Evolutionary conservation across 2,888 invertebrate genomes (phyloP), one percentile per base, ranked within the genome.

Genomic region (Tachina fera): DNA sequence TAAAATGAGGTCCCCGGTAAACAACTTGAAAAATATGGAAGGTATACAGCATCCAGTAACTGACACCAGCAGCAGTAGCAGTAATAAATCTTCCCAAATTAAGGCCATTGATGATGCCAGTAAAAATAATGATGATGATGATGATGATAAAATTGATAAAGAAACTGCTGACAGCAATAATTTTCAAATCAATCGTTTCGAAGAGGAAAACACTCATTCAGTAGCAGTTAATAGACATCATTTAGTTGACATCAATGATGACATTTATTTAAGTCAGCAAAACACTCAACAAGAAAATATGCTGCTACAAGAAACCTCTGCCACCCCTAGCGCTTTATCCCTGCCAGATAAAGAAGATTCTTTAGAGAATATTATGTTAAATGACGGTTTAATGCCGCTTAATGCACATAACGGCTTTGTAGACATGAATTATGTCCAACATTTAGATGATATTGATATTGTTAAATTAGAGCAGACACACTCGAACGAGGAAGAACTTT

Each of bases 371-470:
- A 80, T 91, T 45, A 92, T 92, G 92, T 89, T 92, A 88, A 92
- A 88, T 89, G 92, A 92, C 88, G 92, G 89, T 76, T 84, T 90
- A 77, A 84, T 89, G 81, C 87, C 89, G 39, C 70, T 87, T 39
- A 84, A 78, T 43, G 80, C 84, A n/a, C 87, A 87, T 60, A 84
- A 88, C 87, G 87, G 83, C 81, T 83, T 72, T 75, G 56, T 60
- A 9, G 74, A 84, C 53, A 58, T 86, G 45, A 84, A 84, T 83
- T 87, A 84, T 78, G 68, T 74, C 1, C 84, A 86, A 63, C 85
- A 88, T 83, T 82, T 89, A 31, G 91, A 91, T 67, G 90, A 91
- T 81, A 90, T 92, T 83, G 91, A 92, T 89, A 92, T 92, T 87
- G 90, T 92, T 56, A 92, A 92, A 88, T 88, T 92, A 77, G 92